These are phyloP conservation scores for Drosophila quasianomalipes DNA, from an alignment of 2,888 invertebrate genomes.

Conservation along the genomic window DNA sequence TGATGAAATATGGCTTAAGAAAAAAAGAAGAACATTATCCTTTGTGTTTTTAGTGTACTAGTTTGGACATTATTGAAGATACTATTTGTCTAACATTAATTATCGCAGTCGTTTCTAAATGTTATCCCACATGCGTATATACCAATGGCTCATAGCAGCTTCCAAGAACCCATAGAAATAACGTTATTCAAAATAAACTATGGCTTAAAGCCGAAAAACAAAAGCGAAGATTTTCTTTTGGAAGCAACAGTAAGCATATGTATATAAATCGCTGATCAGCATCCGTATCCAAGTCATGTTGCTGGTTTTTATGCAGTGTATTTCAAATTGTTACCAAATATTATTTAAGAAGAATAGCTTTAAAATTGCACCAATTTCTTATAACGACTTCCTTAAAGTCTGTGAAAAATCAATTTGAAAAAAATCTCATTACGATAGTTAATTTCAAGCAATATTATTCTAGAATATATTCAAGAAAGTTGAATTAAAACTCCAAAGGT, in stretches of 20 bases:
- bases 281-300: not conserved
- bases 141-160: slow-evolving; percentile 29
- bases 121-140: slow-evolving; percentile 44
- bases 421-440: not conserved
- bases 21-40: not conserved
- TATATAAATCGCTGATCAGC: not conserved
- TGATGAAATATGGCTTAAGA: not conserved
- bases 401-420: not conserved
- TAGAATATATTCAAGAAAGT: not conserved
- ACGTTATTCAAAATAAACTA: slow-evolving; percentile 64
- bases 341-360: not conserved
- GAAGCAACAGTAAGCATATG: not conserved
- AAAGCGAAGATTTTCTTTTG: not conserved
- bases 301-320: not conserved
- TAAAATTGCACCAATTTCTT: not conserved
- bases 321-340: not conserved
- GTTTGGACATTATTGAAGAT: slow-evolving; percentile 22
- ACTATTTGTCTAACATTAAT: slow-evolving; percentile 52
- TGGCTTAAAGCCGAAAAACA: slow-evolving; percentile 59
- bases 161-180: slow-evolving; percentile 43
- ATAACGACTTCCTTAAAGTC: not conserved
- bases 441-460: not conserved
- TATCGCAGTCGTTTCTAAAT: slow-evolving; percentile 53
- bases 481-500: not conserved
- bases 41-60: slow-evolving; percentile 11